Percentiles rank a stretch among this genome's conserved stretches.
phyloP scores from a whole-genome alignment of 2,888 invertebrate species.

The Eilema caniola region DNA sequence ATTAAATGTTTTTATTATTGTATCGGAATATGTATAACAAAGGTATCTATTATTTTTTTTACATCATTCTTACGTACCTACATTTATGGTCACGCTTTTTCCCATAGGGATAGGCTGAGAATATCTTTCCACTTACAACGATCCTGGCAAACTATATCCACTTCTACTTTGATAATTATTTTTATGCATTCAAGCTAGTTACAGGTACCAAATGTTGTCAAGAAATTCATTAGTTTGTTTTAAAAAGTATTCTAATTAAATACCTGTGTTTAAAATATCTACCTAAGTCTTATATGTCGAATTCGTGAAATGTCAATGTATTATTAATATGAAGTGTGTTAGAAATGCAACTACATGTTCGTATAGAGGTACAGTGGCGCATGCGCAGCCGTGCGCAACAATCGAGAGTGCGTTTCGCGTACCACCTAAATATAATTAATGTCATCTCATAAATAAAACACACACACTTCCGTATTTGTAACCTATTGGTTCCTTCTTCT shows the following conservation, averaged over 20 bases:
- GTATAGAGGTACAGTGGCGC: constrained; percentile 26
- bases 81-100: too few species aligned
- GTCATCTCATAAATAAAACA: constrained; percentile 3
- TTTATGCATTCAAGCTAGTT: too few species aligned
- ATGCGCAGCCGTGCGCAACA: constrained; percentile 32
- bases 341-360: neutral
- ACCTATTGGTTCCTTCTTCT: neutral
- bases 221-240: neutral
- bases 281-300: neutral
- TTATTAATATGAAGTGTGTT: constrained; percentile 1
- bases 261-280: neutral
- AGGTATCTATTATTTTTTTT: too few species aligned
- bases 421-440: constrained; percentile 8
- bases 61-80: too few species aligned
- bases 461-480: constrained; percentile 5
- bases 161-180: too few species aligned
- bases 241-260: neutral
- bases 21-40: neutral
- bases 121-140: too few species aligned
- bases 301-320: neutral
- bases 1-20: neutral
- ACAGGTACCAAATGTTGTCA: too few species aligned
- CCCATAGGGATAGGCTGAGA: too few species aligned
- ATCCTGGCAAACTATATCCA: too few species aligned
- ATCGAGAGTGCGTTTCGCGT: constrained; percentile 10